These are phyloP conservation scores for Mastacembelus armatus DNA, from an alignment of 2,797 vertebrate species.

Conservation along the genomic window DNA sequence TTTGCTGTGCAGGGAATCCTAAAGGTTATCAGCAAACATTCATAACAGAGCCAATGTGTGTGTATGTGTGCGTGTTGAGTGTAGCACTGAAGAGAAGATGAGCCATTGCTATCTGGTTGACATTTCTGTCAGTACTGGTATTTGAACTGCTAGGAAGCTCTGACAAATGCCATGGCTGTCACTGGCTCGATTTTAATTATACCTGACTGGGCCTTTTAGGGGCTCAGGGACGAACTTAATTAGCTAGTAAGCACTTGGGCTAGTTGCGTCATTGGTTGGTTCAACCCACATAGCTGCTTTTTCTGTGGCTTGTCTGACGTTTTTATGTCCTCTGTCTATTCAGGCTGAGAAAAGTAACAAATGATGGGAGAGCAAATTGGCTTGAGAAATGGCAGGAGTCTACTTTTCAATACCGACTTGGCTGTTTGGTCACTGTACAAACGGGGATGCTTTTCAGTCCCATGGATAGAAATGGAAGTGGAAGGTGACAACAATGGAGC, in stretches of 20 bases:
- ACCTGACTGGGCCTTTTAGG: conserved; percentile 88
- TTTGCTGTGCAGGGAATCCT: conserved; percentile 84
- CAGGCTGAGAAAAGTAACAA: conserved; percentile 63
- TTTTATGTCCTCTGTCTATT: conserved; percentile 67
- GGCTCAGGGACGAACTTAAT: conserved; percentile 90
- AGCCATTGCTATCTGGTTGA: conserved; percentile 90
- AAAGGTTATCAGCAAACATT: conserved; percentile 94
- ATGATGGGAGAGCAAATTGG: conserved; percentile 44
- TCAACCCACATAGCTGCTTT: conserved; percentile 68
- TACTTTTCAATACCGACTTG: conserved; percentile 31
- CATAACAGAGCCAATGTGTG: conserved; percentile 73
- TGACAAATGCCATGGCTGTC: conserved; percentile 97
- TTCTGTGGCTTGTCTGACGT: conserved; percentile 61
- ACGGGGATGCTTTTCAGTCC: conserved; percentile 44
- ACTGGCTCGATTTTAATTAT: conserved; percentile 94
- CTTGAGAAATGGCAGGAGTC: conserved; percentile 28
- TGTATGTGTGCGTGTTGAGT: conserved; percentile 34
- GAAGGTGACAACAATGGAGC: conserved; percentile 25
- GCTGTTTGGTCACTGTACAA: conserved; percentile 43
- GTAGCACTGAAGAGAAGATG: conserved; percentile 69
- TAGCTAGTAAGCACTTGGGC: conserved; percentile 81
- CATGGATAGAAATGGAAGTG: conserved; percentile 27
- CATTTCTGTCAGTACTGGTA: conserved; percentile 97
- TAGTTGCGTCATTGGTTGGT: conserved; percentile 69
- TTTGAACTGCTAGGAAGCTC: conserved; percentile 92